Evolutionary conservation across 2,113 vertebrate species (phyloP).

Genomic region (Tinamus guttatus): DNA sequence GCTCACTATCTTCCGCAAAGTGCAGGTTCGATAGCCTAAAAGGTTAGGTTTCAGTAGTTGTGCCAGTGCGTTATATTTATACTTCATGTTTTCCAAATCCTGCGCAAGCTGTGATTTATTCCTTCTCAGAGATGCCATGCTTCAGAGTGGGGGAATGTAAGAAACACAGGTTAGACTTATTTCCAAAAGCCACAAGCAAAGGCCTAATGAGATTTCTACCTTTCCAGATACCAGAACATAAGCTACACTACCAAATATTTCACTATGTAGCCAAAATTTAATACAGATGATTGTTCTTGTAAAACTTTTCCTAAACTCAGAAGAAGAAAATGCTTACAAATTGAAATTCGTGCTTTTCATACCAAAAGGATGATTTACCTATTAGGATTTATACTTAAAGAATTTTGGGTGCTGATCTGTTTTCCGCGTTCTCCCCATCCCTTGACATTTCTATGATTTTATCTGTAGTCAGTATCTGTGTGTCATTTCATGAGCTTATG

Average conservation of each 20-base stretch:
- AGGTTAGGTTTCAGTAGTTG: background rate
- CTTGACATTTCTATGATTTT: background rate
- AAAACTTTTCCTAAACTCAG: background rate
- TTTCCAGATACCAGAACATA: background rate
- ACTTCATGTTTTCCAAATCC: background rate
- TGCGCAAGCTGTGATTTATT: background rate
- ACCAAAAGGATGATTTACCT: background rate
- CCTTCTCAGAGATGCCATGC: background rate
- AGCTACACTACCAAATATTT: background rate
- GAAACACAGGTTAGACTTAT: background rate
- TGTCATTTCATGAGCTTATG: background rate
- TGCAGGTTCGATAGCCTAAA: background rate
- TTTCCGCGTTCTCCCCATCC: background rate
- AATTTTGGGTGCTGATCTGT: background rate
- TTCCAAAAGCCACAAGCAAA: background rate
- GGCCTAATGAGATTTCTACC: background rate
- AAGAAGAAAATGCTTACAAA: background rate
- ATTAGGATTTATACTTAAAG: background rate
- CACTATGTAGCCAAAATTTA: background rate
- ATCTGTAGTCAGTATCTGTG: background rate
- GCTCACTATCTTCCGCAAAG: background rate
- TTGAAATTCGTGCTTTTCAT: background rate
- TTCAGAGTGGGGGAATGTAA: background rate
- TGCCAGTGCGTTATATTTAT: background rate
- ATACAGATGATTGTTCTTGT: background rate